Conservation (phyloP, 2,113 vertebrate species). For the Mirounga angustirostris region DNA sequence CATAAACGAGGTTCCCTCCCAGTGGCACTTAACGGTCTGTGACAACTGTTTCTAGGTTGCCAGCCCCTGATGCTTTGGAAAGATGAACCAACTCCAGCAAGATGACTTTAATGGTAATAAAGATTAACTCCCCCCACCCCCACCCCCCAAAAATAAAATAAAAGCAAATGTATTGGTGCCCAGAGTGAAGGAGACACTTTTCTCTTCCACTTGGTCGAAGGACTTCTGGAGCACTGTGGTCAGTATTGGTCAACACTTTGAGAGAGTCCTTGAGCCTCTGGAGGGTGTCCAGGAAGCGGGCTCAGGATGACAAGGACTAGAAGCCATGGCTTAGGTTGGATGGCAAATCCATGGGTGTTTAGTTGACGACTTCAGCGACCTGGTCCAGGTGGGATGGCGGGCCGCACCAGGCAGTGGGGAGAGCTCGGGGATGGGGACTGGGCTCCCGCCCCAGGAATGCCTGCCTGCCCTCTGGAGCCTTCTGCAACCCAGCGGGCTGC, state of each 20-base stretch:
- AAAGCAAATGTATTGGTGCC: not conserved
- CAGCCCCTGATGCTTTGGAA: not conserved
- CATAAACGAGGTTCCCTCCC: not conserved
- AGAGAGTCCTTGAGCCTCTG: not conserved
- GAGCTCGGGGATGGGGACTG: not conserved
- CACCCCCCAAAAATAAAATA: not conserved
- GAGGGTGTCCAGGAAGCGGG: not conserved
- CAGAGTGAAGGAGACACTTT: not conserved
- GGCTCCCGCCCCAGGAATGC: rapidly evolving
- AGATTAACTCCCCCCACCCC: not conserved
- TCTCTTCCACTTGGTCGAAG: not conserved
- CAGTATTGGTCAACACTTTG: not conserved
- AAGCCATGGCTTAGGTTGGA: not conserved
- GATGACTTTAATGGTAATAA: not conserved
- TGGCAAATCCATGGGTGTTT: not conserved
- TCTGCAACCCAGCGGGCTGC: not conserved
- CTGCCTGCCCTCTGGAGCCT: not conserved
- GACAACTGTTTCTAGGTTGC: not conserved
- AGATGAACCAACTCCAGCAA: not conserved
- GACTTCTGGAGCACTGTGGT: not conserved
- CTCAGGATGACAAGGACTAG: not conserved
- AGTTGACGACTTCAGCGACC: not conserved
- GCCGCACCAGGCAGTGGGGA: rapidly evolving
- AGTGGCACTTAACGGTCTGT: not conserved
- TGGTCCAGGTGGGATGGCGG: not conserved